Evolutionary conservation across 37 sponge, comb jelly and placozoan species (phyloP).

Genomic region (Hexactinellida sp.): DNA sequence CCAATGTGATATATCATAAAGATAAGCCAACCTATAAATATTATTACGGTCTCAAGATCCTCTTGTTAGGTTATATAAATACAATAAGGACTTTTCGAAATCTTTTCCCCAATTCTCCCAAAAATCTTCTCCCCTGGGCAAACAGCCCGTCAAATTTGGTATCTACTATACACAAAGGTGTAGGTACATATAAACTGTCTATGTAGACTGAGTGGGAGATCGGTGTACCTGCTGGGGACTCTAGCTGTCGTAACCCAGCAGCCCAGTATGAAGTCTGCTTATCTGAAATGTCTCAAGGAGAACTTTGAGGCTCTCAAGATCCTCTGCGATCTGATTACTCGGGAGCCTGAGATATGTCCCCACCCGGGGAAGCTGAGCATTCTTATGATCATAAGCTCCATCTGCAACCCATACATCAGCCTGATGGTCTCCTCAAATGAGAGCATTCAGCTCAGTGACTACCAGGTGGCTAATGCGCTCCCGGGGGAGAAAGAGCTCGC

Average conservation of each 20-base stretch:
- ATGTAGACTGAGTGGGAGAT: slow-evolving; percentile 13
- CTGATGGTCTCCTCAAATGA: neutral
- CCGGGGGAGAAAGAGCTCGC: neutral
- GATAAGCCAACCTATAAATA: too few relatives aligned
- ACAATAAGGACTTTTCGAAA: too few relatives aligned
- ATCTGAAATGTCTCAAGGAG: neutral
- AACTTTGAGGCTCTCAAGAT: slow-evolving; percentile 14
- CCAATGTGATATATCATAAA: too few relatives aligned
- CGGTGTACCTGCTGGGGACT: neutral
- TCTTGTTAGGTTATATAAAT: too few relatives aligned
- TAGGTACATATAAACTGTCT: too few relatives aligned
- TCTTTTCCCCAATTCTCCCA: too few relatives aligned
- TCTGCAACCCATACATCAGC: slow-evolving; percentile 4
- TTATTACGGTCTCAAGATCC: too few relatives aligned
- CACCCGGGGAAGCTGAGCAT: slow-evolving; percentile 1
- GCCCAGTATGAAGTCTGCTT: neutral
- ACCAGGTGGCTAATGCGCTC: neutral
- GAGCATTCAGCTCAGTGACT: neutral
- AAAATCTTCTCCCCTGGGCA: too few relatives aligned
- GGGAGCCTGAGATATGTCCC: slow-evolving; percentile 6
- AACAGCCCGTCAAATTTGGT: too few relatives aligned
- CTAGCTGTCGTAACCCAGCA: slow-evolving; percentile 3
- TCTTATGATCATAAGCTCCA: neutral
- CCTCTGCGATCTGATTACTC: slow-evolving; percentile 9
- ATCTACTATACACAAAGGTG: too few relatives aligned